Percentiles rank a stretch among this genome's conserved stretches.
Evolutionary conservation across 2,797 vertebrate species (phyloP).

Genomic region (Thalassophryne amazonica): DNA sequence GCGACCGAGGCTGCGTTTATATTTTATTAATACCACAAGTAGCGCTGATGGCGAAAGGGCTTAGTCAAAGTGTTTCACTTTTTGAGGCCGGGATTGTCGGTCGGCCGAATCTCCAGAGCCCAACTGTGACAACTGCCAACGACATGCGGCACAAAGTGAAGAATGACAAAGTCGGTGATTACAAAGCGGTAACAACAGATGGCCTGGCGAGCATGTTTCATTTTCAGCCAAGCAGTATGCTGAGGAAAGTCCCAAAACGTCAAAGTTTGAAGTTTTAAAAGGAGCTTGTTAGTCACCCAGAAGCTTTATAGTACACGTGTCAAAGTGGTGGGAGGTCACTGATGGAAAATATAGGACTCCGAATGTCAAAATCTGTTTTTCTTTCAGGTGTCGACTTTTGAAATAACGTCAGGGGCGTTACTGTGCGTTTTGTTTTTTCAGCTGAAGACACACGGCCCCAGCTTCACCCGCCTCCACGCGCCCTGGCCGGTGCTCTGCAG

Average conservation of each 20-base stretch:
- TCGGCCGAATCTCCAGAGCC: neutral
- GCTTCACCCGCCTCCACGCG: constrained; percentile 92
- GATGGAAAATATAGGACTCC: no score
- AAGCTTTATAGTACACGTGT: neutral
- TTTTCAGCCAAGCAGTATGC: constrained; percentile 40
- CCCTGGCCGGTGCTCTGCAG: constrained; percentile 94
- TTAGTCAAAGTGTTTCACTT: constrained; percentile 12
- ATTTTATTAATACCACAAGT: constrained; percentile 37
- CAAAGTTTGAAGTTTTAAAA: neutral
- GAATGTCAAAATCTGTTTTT: no score
- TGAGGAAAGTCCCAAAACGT: constrained; percentile 5
- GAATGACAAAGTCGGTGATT: constrained; percentile 23
- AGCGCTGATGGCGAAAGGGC: constrained; percentile 19
- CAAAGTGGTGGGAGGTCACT: neutral
- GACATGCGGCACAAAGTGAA: neutral
- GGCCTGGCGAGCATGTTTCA: constrained; percentile 20
- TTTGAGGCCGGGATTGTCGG: no score
- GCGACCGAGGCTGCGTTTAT: constrained; percentile 23
- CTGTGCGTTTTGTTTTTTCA: constrained; percentile 48
- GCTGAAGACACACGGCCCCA: constrained; percentile 85
- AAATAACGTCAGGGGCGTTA: no score
- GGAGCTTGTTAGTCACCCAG: neutral
- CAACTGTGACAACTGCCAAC: neutral
- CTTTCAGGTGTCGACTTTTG: no score
- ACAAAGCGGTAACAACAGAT: constrained; percentile 35